Evolutionary conservation across 2,113 vertebrate genomes (phyloP).

Genomic region (Cottus gobio): DNA sequence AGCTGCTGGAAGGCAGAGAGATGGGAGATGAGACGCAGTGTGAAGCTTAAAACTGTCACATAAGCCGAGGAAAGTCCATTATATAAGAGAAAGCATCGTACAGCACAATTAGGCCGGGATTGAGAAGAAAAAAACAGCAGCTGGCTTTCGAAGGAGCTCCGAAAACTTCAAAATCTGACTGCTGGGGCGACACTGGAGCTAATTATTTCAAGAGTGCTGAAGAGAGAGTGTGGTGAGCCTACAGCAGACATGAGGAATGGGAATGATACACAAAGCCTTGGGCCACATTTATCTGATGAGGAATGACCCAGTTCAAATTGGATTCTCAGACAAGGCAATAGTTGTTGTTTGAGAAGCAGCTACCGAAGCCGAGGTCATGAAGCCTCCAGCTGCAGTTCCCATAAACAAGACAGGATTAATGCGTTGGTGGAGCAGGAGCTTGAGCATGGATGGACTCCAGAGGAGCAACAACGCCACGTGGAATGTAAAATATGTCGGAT

Average conservation of each 20-base stretch:
- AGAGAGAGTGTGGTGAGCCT: conserved; percentile 10
- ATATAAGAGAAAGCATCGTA: background rate
- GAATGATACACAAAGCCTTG: conserved; percentile 24
- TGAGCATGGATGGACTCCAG: background rate
- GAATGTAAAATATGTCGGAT: conserved; percentile 8
- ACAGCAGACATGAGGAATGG: conserved; percentile 29
- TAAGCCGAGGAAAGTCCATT: background rate
- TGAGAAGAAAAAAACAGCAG: background rate
- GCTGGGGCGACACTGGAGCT: conserved; percentile 27
- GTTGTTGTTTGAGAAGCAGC: background rate
- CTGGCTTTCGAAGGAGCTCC: background rate
- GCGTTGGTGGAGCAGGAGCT: conserved; percentile 6
- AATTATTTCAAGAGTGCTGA: conserved; percentile 51
- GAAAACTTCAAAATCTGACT: background rate
- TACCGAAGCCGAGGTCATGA: background rate
- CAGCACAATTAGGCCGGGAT: conserved; percentile 10
- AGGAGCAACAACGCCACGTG: background rate
- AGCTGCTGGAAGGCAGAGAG: background rate
- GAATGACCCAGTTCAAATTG: conserved; percentile 42
- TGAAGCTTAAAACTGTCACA: background rate
- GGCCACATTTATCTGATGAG: conserved; percentile 34
- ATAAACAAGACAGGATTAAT: conserved; percentile 13
- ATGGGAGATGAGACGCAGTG: background rate
- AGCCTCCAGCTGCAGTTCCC: conserved; percentile 6
- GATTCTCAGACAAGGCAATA: conserved; percentile 24